Conservation (phyloP, 1,140 invertebrate species). For the Cardiocondyla obscurior region DNA sequence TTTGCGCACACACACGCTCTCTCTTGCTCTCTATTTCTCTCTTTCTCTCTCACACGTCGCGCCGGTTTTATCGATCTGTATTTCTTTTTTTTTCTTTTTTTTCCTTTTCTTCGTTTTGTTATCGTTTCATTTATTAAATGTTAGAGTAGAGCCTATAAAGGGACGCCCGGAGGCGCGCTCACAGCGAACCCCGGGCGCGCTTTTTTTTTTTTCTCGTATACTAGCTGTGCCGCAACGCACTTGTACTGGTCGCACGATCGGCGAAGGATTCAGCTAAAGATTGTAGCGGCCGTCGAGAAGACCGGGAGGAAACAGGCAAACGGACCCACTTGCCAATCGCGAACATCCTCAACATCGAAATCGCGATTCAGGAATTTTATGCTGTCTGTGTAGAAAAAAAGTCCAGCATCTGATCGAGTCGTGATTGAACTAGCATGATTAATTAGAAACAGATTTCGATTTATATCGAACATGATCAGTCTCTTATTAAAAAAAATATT, state of each 20-base stretch:
- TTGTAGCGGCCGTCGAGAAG: background rate
- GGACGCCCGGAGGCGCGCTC: conserved; percentile 73
- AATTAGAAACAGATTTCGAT: too few species aligned
- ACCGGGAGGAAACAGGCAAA: background rate
- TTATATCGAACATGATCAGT: too few species aligned
- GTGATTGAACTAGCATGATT: too few species aligned
- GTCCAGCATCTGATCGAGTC: too few species aligned
- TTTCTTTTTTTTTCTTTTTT: conserved; percentile 55
- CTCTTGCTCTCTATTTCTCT: conserved; percentile 62
- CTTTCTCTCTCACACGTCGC: conserved; percentile 36
- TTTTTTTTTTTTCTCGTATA: conserved; percentile 80
- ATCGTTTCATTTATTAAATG: conserved; percentile 80
- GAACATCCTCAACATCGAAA: background rate
- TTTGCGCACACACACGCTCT: background rate
- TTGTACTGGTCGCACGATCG: conserved; percentile 83
- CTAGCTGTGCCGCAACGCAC: conserved; percentile 84
- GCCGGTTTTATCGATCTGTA: conserved; percentile 60
- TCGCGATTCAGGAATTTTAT: background rate
- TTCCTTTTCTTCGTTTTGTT: conserved; percentile 63
- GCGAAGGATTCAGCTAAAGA: conserved; percentile 75
- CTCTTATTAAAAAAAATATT: too few species aligned
- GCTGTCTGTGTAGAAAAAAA: too few species aligned
- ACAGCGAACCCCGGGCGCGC: conserved; percentile 72
- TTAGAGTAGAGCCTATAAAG: conserved; percentile 80
- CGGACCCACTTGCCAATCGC: background rate